Evolutionary conservation across 2,113 vertebrate species (phyloP).

Genomic region (Euleptes europaea): DNA sequence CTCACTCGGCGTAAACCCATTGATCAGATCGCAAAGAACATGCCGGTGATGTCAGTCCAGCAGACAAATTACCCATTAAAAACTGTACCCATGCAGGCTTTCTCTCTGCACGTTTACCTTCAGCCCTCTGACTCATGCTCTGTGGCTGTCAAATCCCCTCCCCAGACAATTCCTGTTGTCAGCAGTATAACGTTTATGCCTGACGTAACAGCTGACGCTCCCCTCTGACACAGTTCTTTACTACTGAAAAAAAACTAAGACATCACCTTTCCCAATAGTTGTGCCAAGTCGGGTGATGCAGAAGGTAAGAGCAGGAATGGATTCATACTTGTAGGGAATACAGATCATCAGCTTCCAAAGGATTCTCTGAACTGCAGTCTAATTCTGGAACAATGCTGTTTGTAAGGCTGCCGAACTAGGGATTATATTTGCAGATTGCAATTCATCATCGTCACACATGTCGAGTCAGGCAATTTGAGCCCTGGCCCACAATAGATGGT

Average conservation of each 20-base stretch:
- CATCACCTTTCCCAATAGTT: neutral
- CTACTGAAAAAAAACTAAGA: neutral
- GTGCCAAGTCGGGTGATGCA: neutral
- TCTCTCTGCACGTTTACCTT: neutral
- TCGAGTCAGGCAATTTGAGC: neutral
- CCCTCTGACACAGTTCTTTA: neutral
- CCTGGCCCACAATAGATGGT: too few species aligned
- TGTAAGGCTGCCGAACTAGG: neutral
- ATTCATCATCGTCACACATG: neutral
- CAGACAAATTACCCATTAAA: neutral
- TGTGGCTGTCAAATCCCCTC: neutral
- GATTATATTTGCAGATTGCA: neutral
- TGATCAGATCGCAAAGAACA: neutral
- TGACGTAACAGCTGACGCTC: neutral
- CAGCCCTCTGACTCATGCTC: constrained; percentile 23
- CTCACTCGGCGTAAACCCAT: neutral
- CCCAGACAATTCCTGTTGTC: constrained; percentile 1
- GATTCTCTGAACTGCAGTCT: neutral
- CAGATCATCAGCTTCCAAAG: neutral
- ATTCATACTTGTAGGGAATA: neutral
- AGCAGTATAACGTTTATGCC: constrained; percentile 30
- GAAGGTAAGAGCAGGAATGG: neutral
- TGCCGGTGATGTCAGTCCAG: neutral
- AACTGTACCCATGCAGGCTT: neutral
- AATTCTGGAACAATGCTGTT: neutral